Conservation (phyloP, 2,113 vertebrate genomes). For the Sturnira hondurensis region DNA sequence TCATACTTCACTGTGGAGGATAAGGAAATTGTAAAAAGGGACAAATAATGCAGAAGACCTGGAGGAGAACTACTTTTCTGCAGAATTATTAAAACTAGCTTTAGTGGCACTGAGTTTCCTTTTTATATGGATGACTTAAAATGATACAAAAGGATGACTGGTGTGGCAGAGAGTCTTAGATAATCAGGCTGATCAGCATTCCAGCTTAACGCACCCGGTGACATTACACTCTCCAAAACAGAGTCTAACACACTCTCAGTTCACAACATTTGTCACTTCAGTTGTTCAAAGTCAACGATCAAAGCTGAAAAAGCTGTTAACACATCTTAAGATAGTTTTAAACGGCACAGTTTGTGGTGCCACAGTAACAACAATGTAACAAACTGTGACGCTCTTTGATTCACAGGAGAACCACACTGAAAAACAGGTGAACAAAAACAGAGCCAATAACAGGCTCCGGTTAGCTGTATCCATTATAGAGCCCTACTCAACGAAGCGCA, state of each 20-base stretch:
- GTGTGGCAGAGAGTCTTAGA: constrained; percentile 32
- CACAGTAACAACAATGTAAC: background rate
- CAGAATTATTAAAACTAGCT: background rate
- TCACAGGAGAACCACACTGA: background rate
- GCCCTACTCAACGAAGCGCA: background rate
- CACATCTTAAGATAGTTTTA: background rate
- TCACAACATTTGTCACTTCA: constrained; percentile 49
- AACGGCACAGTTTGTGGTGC: background rate
- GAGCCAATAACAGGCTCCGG: background rate
- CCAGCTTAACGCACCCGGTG: constrained; percentile 29
- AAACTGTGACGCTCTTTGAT: background rate
- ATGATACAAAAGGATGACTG: constrained; percentile 30
- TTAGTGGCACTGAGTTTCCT: background rate
- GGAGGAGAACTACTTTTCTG: background rate
- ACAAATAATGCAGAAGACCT: background rate
- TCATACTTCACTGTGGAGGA: background rate
- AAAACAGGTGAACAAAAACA: background rate
- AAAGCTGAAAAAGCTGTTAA: constrained; percentile 22
- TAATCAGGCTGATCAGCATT: constrained; percentile 65
- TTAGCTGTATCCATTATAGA: background rate
- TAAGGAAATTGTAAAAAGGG: background rate
- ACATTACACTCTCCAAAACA: constrained; percentile 36
- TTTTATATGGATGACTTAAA: constrained; percentile 31
- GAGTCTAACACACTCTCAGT: constrained; percentile 26
- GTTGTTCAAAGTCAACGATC: constrained; percentile 12